phyloP scores from a whole-genome alignment of 2,888 invertebrate species.

The Drosophila mimica region DNA sequence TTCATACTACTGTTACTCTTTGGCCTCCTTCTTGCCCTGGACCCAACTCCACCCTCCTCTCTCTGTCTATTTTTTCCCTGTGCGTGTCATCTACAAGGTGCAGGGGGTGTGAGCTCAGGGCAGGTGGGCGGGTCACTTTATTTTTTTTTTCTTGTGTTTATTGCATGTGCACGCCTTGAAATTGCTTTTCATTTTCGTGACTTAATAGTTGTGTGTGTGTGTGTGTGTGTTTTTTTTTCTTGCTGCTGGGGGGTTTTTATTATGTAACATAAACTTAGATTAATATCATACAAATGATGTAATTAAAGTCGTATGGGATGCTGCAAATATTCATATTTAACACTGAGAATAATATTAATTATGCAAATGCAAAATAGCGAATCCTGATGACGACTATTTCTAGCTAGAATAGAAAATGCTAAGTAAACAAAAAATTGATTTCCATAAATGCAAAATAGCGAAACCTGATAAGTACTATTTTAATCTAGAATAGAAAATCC shows the following conservation, averaged over 20 bases:
- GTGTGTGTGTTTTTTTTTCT: slow-evolving; percentile 3
- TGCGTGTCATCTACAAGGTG: slow-evolving; percentile 10
- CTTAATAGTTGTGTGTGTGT: slow-evolving; percentile 49
- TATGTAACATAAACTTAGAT: slow-evolving; percentile 67
- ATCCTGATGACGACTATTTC: neutral
- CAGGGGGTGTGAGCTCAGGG: slow-evolving; percentile 16
- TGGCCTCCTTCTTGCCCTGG: slow-evolving; percentile 24
- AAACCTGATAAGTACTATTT: neutral
- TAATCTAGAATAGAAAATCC: neutral
- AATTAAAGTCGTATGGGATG: slow-evolving; percentile 33
- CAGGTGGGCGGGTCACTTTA: slow-evolving; percentile 15
- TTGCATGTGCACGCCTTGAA: slow-evolving; percentile 74
- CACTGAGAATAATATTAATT: neutral
- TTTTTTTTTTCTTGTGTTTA: slow-evolving; percentile 39
- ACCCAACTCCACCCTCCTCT: slow-evolving; percentile 5
- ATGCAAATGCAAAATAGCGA: neutral
- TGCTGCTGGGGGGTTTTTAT: slow-evolving; percentile 40
- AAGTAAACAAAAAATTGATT: fast-evolving
- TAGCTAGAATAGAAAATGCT: neutral
- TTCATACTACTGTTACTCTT: slow-evolving; percentile 75
- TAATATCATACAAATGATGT: slow-evolving; percentile 48
- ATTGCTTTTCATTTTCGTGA: slow-evolving; percentile 76
- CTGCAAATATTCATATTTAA: neutral
- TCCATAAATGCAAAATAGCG: neutral
- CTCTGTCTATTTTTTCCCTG: slow-evolving; percentile 7